Conservation (phyloP, 2,888 invertebrate genomes). For the Spodoptera littoralis region DNA sequence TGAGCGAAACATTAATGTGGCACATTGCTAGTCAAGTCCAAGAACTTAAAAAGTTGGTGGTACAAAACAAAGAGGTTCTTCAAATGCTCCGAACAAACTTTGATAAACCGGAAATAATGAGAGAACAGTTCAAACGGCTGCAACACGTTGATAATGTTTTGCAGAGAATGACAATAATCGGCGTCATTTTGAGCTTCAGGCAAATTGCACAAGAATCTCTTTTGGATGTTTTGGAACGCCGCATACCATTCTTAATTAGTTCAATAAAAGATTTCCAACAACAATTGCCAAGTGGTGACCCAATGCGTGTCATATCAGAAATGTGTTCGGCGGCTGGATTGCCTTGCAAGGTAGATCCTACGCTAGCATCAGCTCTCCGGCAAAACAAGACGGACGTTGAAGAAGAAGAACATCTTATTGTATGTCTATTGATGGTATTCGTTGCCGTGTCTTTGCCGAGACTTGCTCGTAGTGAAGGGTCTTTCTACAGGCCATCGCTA, state of each 20-base stretch:
- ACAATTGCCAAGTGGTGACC: conserved; percentile 96
- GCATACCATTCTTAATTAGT: conserved; percentile 98
- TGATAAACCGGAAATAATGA: conserved; percentile 99
- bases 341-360: conserved; percentile 98
- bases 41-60: conserved; percentile 97
- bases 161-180: conserved; percentile 99
- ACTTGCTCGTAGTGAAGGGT: conserved; percentile 96
- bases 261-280: conserved; percentile 98
- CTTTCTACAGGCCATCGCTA: conserved; percentile 95
- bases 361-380: conserved; percentile 96
- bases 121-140: conserved; percentile 96
- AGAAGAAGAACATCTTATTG: conserved; percentile 97
- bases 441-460: conserved; percentile 99
- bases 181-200: conserved; percentile 98
- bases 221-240: conserved; percentile 96
- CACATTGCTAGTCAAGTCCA: conserved; percentile 99
- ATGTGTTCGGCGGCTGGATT: conserved; percentile 99
- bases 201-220: conserved; percentile 98
- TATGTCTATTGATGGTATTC: conserved; percentile 99
- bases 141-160: conserved; percentile 98
- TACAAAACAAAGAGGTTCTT: conserved; percentile 97
- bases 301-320: conserved; percentile 97
- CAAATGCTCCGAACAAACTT: conserved; percentile 97
- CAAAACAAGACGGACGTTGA: conserved; percentile 96
- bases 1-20: conserved; percentile 99